Evolutionary conservation across 2,797 vertebrate species (phyloP).

Genomic region (Pseudomugil tenellus): DNA sequence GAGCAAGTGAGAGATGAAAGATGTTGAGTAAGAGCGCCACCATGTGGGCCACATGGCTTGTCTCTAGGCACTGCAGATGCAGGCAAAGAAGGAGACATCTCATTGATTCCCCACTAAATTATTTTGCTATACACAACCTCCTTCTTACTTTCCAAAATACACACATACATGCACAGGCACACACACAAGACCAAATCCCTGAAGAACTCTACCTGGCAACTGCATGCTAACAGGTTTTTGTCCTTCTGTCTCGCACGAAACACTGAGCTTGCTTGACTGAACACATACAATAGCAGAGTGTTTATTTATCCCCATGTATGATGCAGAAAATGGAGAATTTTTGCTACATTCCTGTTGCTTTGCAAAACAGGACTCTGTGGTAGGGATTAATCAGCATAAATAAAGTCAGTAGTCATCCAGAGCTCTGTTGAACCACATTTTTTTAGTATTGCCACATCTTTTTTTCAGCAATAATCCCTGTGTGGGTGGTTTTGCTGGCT

Average conservation of each 20-base stretch:
- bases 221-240: conserved; percentile 45
- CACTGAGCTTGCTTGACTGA: conserved; percentile 40
- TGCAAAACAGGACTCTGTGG: conserved; percentile 12
- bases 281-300: not conserved
- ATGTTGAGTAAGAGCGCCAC: conserved; percentile 77
- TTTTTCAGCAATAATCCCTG: conserved; percentile 51
- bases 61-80: conserved; percentile 31
- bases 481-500: conserved; percentile 62
- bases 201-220: conserved; percentile 67
- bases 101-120: conserved; percentile 77
- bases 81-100: conserved; percentile 44
- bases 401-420: conserved; percentile 42
- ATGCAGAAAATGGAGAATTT: conserved; percentile 12
- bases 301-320: conserved; percentile 12
- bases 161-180: conserved; percentile 42
- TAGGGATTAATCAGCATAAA: conserved; percentile 65
- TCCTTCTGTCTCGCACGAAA: conserved; percentile 40
- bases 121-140: conserved; percentile 68
- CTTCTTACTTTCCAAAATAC: conserved; percentile 58
- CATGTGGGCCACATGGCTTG: conserved; percentile 64
- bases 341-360: conserved; percentile 11
- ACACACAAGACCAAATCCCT: conserved; percentile 56
- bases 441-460: conserved; percentile 27
- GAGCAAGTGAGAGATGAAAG: conserved; percentile 34
- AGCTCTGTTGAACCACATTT: conserved; percentile 47